Conservation (phyloP, 1,140 invertebrate genomes). For the Drosophila oshimai region DNA sequence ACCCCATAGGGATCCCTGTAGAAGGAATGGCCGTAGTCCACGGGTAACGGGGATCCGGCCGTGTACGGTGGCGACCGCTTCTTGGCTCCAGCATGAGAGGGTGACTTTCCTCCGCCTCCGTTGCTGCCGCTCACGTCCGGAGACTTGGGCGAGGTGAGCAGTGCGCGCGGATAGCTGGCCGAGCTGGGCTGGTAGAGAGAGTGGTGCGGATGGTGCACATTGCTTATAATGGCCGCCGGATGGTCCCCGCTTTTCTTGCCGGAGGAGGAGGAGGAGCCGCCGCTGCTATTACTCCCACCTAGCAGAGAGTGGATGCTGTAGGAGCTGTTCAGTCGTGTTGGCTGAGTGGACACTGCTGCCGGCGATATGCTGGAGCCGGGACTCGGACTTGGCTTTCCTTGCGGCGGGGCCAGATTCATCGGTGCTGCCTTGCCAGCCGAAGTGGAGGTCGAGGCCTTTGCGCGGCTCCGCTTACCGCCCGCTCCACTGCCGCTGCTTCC, state of each 20-base stretch:
- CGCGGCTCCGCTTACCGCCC: slow-evolving; percentile 83
- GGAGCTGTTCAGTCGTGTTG: slow-evolving; percentile 84
- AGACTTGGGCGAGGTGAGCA: slow-evolving; percentile 68
- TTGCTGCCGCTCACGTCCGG: slow-evolving; percentile 64
- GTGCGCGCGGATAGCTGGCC: slow-evolving; percentile 49
- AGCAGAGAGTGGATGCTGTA: slow-evolving; percentile 91
- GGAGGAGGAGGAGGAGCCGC: slow-evolving; percentile 32
- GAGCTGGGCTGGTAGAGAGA: slow-evolving; percentile 41
- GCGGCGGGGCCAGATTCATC: slow-evolving; percentile 53
- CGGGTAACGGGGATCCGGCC: slow-evolving; percentile 58
- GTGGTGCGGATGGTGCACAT: slow-evolving; percentile 62
- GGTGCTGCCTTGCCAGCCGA: slow-evolving; percentile 40
- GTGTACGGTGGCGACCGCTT: slow-evolving; percentile 75
- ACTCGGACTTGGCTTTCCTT: slow-evolving; percentile 37
- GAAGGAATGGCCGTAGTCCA: slow-evolving; percentile 62
- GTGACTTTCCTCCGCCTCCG: slow-evolving; percentile 63
- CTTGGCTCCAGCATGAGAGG: slow-evolving; percentile 63
- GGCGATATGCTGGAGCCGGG: slow-evolving; percentile 30
- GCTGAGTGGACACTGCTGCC: slow-evolving; percentile 48
- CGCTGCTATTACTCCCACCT: slow-evolving; percentile 83
- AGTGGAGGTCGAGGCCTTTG: slow-evolving; percentile 65
- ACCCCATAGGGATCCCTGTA: slow-evolving; percentile 62
- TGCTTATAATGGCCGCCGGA: slow-evolving; percentile 66
- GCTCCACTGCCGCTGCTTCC: slow-evolving; percentile 65
- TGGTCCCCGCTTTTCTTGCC: slow-evolving; percentile 50